Conservation (phyloP, 2,113 vertebrate species). For the Rhinichthys klamathensis region DNA sequence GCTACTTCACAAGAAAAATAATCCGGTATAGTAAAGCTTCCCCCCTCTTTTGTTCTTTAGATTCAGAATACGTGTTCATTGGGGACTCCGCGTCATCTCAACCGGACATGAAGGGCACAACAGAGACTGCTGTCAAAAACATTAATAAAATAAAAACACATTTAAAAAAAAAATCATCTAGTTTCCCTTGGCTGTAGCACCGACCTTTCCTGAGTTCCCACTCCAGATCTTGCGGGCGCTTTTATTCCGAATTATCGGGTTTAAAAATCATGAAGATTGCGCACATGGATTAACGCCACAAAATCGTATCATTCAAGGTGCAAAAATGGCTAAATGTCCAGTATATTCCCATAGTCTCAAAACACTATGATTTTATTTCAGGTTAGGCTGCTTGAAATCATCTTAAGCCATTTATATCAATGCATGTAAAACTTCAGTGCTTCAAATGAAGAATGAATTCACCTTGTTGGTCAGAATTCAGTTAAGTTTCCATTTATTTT, state of each 20-base stretch:
- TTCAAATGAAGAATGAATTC: not conserved
- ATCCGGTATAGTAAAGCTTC: conserved; percentile 1
- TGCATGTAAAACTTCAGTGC: not conserved
- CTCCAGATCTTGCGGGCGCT: conserved; percentile 51
- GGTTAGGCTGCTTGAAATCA: not conserved
- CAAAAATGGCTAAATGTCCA: not conserved
- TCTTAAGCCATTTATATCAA: not conserved
- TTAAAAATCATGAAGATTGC: not conserved
- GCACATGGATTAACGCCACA: too few species aligned
- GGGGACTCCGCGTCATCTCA: conserved; percentile 6
- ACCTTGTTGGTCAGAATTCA: not conserved
- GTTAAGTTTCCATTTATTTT: not conserved
- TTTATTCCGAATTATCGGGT: conserved; percentile 41
- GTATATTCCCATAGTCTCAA: not conserved
- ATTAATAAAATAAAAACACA: not conserved
- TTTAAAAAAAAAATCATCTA: not conserved
- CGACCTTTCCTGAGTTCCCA: conserved; percentile 65
- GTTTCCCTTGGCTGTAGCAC: conserved; percentile 51
- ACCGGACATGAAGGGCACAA: not conserved
- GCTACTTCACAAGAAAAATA: not conserved
- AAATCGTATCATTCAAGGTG: not conserved
- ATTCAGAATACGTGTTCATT: not conserved
- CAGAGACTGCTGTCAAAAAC: not conserved
- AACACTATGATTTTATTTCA: not conserved
- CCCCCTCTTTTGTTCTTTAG: conserved; percentile 14